Evolutionary conservation across 64 coral and sea anemone genomes (phyloP).

Genomic region (Montipora foliosa): DNA sequence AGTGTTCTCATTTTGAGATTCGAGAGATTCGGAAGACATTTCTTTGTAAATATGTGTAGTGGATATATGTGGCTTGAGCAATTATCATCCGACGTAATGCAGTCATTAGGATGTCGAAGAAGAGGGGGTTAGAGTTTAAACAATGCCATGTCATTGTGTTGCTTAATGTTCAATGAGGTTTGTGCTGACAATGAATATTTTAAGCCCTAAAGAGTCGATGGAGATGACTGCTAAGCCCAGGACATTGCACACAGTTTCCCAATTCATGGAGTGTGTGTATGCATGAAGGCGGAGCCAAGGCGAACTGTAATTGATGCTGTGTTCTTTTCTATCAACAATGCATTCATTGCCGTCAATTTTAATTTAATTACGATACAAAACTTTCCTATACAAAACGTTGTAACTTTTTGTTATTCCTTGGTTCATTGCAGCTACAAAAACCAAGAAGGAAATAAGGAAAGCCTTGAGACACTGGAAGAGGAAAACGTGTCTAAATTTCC

Average conservation of each 20-base stretch:
- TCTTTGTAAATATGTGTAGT: slow-evolving; percentile 59
- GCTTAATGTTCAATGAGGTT: slow-evolving; percentile 52
- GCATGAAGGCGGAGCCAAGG: slow-evolving; percentile 71
- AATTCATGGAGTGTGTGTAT: slow-evolving; percentile 38
- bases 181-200: neutral
- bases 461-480: slow-evolving; percentile 91
- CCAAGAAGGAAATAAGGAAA: slow-evolving; percentile 90
- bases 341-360: slow-evolving; percentile 90
- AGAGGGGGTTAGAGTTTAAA: slow-evolving; percentile 37
- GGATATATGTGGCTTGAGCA: slow-evolving; percentile 55
- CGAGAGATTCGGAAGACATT: slow-evolving; percentile 5
- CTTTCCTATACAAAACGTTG: slow-evolving; percentile 56
- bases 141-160: slow-evolving; percentile 52
- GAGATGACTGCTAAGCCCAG: neutral
- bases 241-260: slow-evolving; percentile 38
- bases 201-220: slow-evolving; percentile 1
- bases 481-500: slow-evolving; percentile 93
- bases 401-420: slow-evolving; percentile 52
- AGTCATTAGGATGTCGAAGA: slow-evolving; percentile 57
- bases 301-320: slow-evolving; percentile 73
- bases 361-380: slow-evolving; percentile 94
- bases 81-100: slow-evolving; percentile 56
- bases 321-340: slow-evolving; percentile 81
- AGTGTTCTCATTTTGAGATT: neutral
- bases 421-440: slow-evolving; percentile 65